phyloP scores from a whole-genome alignment of 92 coral and sea anemone species.

The Epizoanthus illoricatus region DNA sequence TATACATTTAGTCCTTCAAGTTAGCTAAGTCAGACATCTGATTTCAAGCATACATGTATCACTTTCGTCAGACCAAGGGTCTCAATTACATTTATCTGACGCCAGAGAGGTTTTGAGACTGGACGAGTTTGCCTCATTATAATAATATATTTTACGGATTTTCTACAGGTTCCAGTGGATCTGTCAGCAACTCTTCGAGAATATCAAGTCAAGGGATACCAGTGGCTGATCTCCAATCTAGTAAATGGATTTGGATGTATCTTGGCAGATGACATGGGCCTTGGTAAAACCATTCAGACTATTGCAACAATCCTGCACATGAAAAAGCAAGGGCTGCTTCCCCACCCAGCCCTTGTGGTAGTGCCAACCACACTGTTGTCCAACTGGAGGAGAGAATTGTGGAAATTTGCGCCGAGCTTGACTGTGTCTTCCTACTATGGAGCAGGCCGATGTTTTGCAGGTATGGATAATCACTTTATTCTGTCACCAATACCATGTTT shows the following conservation, averaged over 20 bases:
- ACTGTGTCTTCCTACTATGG: slow-evolving; percentile 53
- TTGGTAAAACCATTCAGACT: slow-evolving; percentile 49
- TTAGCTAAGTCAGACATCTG: too few relatives aligned
- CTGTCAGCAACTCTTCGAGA: slow-evolving; percentile 43
- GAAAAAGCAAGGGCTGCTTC: slow-evolving; percentile 26
- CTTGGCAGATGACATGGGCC: slow-evolving; percentile 55
- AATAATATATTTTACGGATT: too few relatives aligned
- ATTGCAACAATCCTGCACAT: slow-evolving; percentile 41
- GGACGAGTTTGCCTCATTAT: too few relatives aligned
- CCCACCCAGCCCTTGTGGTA: slow-evolving; percentile 36
- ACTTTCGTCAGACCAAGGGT: too few relatives aligned
- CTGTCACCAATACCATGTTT: too few relatives aligned
- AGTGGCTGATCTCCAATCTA: slow-evolving; percentile 44
- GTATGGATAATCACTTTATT: background rate
- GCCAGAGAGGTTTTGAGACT: too few relatives aligned
- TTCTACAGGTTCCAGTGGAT: slow-evolving; percentile 22
- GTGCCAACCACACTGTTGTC: slow-evolving; percentile 46
- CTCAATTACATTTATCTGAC: too few relatives aligned
- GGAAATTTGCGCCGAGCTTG: slow-evolving; percentile 41
- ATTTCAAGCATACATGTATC: too few relatives aligned
- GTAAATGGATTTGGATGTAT: slow-evolving; percentile 47
- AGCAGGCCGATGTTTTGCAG: slow-evolving; percentile 46
- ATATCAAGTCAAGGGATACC: slow-evolving; percentile 44
- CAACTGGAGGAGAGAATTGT: slow-evolving; percentile 49
- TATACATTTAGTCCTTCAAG: too few relatives aligned